Percentiles rank a stretch among this genome's conserved stretches.
These are phyloP conservation scores for Gopherus flavomarginatus DNA, from an alignment of 2,113 vertebrate species.

Conservation along the genomic window DNA sequence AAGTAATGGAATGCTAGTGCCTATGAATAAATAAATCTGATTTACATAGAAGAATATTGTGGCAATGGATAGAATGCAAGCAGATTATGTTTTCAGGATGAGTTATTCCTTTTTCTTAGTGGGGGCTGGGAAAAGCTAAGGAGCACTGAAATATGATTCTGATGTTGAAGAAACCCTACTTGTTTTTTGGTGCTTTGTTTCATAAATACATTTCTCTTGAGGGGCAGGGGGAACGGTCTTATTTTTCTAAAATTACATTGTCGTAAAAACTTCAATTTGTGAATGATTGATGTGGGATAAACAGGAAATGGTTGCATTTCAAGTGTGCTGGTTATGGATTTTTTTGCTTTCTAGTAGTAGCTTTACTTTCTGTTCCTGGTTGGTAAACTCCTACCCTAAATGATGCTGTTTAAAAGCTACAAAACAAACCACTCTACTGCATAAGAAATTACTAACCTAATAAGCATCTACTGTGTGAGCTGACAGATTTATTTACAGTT, in stretches of 20 bases:
- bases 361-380: conserved; percentile 28
- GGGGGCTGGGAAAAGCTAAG: background rate
- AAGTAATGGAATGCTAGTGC: conserved; percentile 77
- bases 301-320: background rate
- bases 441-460: background rate
- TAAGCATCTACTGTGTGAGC: background rate
- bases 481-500: conserved; percentile 3
- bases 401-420: conserved; percentile 14
- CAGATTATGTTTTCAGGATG: conserved; percentile 64
- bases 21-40: conserved; percentile 81
- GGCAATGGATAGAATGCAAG: conserved; percentile 61
- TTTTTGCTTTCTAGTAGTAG: conserved; percentile 14
- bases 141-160: background rate
- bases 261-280: background rate
- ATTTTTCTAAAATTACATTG: conserved; percentile 14
- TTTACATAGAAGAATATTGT: conserved; percentile 70
- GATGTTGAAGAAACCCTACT: background rate
- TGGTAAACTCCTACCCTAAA: background rate
- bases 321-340: background rate
- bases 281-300: background rate
- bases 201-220: background rate
- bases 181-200: background rate
- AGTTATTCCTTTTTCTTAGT: conserved; percentile 37
- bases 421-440: background rate
- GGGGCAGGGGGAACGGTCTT: background rate